These are phyloP conservation scores for Euplagia quadripunctaria DNA, from an alignment of 2,888 invertebrate species.

Conservation along the genomic window DNA sequence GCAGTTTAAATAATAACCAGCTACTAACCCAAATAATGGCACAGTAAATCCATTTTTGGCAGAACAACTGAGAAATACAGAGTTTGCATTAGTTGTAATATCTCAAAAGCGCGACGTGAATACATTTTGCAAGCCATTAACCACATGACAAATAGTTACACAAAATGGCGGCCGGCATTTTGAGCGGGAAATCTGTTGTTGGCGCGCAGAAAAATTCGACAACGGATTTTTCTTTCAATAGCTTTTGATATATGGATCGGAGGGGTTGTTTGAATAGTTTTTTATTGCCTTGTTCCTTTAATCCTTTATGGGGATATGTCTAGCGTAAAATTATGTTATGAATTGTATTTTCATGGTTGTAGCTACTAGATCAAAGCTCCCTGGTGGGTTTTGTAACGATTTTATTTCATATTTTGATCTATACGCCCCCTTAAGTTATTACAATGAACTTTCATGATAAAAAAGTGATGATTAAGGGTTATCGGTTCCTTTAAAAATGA, in stretches of 20 bases:
- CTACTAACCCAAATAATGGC: slow-evolving; percentile 44
- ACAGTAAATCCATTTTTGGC: slow-evolving; percentile 48
- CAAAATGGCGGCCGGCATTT: slow-evolving; percentile 82
- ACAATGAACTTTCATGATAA: neutral
- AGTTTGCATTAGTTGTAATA: slow-evolving; percentile 57
- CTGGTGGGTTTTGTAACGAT: slow-evolving; percentile 1
- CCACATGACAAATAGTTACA: slow-evolving; percentile 86
- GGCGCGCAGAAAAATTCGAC: slow-evolving; percentile 72
- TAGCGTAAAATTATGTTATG: slow-evolving; percentile 55
- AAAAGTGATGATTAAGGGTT: neutral
- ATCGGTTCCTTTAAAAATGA: neutral
- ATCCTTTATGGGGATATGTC: slow-evolving; percentile 72
- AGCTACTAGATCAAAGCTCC: slow-evolving; percentile 6
- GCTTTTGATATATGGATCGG: slow-evolving; percentile 71
- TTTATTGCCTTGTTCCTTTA: slow-evolving; percentile 70
- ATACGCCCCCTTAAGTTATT: slow-evolving; percentile 1
- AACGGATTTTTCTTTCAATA: slow-evolving; percentile 78
- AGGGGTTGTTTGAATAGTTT: slow-evolving; percentile 71
- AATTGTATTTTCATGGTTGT: slow-evolving; percentile 29
- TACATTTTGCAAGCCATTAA: slow-evolving; percentile 89
- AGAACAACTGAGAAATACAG: slow-evolving; percentile 49
- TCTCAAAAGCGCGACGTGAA: slow-evolving; percentile 66
- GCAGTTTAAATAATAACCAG: slow-evolving; percentile 39
- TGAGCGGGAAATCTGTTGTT: slow-evolving; percentile 78
- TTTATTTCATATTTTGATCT: slow-evolving; percentile 8